phyloP scores from a whole-genome alignment of 1,140 invertebrate genomes.

The Aphis gossypii region DNA sequence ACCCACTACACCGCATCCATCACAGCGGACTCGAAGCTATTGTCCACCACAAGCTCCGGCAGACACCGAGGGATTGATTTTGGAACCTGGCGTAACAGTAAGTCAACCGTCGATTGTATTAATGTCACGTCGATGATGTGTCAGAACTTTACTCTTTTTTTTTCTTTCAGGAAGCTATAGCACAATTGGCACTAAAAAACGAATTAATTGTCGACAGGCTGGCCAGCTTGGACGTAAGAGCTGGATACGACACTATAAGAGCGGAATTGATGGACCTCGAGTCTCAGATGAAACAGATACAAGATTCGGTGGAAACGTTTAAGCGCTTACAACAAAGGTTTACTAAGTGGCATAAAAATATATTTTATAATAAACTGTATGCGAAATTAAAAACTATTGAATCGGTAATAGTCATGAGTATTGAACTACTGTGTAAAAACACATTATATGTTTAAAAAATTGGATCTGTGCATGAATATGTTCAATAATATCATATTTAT shows the following conservation, averaged over 20 bases:
- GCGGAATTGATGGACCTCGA: slow-evolving; percentile 84
- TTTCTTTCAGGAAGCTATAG: slow-evolving; percentile 62
- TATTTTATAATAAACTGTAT: neutral
- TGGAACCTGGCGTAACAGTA: slow-evolving; percentile 60
- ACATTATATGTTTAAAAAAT: neutral
- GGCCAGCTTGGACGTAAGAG: slow-evolving; percentile 76
- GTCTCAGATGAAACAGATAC: slow-evolving; percentile 83
- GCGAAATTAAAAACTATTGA: neutral
- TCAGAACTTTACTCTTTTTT: neutral
- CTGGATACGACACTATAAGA: slow-evolving; percentile 78
- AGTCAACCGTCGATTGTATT: neutral
- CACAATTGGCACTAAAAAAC: slow-evolving; percentile 75
- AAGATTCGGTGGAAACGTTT: slow-evolving; percentile 85
- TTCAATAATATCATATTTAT: neutral
- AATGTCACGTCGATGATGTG: neutral
- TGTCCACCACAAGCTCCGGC: slow-evolving; percentile 71
- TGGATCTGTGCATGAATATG: neutral
- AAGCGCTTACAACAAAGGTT: slow-evolving; percentile 85
- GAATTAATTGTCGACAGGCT: slow-evolving; percentile 84
- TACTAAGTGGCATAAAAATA: neutral
- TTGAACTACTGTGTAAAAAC: neutral
- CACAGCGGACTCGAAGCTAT: slow-evolving; percentile 70
- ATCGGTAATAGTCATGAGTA: neutral
- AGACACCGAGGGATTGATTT: slow-evolving; percentile 61
- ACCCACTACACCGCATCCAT: slow-evolving; percentile 69